These are phyloP conservation scores for Cyclophora punctaria DNA, from an alignment of 2,888 invertebrate genomes.

Conservation along the genomic window DNA sequence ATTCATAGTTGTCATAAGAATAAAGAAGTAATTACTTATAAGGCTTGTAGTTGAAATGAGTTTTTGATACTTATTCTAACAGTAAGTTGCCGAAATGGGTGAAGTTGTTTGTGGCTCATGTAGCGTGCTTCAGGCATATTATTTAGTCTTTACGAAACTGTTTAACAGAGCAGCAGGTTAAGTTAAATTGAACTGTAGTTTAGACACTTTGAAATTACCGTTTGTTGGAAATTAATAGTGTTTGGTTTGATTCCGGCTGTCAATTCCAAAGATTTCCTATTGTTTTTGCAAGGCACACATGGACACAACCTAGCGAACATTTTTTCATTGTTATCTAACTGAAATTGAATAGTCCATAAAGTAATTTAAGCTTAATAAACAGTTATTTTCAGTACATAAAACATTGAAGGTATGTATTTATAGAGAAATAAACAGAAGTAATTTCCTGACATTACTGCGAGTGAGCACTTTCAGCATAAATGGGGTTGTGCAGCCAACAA, in stretches of 20 bases:
- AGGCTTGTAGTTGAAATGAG: slow-evolving; percentile 12
- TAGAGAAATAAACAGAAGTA: slow-evolving; percentile 37
- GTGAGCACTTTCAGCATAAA: slow-evolving; percentile 40
- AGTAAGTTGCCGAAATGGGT: slow-evolving; percentile 33
- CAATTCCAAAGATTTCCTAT: too few relatives aligned
- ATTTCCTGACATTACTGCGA: slow-evolving; percentile 35
- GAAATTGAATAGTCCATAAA: too few relatives aligned
- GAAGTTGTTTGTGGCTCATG: slow-evolving; percentile 31
- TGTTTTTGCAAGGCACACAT: too few relatives aligned
- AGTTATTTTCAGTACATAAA: slow-evolving; percentile 18
- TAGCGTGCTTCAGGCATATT: slow-evolving; percentile 46
- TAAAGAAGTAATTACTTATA: not conserved
- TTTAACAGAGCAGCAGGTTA: slow-evolving; percentile 41
- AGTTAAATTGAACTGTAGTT: slow-evolving; percentile 53
- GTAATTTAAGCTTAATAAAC: too few relatives aligned
- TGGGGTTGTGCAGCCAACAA: slow-evolving; percentile 36
- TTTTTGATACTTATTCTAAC: slow-evolving; percentile 22
- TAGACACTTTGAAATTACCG: slow-evolving; percentile 14
- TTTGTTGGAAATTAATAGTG: too few relatives aligned
- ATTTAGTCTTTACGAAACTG: slow-evolving; percentile 51
- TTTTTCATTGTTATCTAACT: too few relatives aligned
- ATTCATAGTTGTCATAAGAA: slow-evolving; percentile 16
- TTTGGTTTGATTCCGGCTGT: too few relatives aligned
- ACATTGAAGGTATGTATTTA: slow-evolving; percentile 24
- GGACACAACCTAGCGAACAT: too few relatives aligned